Base-by-base conservation (phyloP, 1,140 invertebrate genomes). In the Macrobrachium nipponense region DNA sequence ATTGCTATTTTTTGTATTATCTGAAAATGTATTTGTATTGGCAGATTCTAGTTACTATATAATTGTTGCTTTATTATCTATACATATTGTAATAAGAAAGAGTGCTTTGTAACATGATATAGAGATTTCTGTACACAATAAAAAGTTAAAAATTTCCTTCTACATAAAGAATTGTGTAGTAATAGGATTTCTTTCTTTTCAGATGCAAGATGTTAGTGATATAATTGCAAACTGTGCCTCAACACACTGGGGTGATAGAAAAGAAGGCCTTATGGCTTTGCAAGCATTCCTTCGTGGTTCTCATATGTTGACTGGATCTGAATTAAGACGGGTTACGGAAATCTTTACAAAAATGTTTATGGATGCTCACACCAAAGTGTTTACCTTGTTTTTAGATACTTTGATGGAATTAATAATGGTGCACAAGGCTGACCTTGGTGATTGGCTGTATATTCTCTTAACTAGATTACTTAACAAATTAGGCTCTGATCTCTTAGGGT, bases 311-410 rank as follows among this genome's bases (percentile, higher is more conserved):
- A 93, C 93, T 14, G 92, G 93, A 3, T 92, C 94, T 5, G 96
- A 98, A 90, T 92, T 98, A 60, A 94, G 94, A 70, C 94, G 95
- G 88, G 93, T 97, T 11, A 97, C 96, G 0, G 97, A 98, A 89
- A 95, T 98, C 87, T 97, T 98, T 90, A 96, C 96, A 68, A 96
- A 97, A 92, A 97, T 98, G 96, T 98, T 99, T 90, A 97, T 98
- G 94, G 97, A 99, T 91, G 96, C 97, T n/a, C 97, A 98, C 91
- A 98, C 96, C 5, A 98, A 98, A 92, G 94, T 98, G 73, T 97
- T 98, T 91, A 96, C 96, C 75, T 92, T 98, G 81, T 98, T 98
- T 92, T 91, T 99, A 89, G 98, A 99, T 89, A 96, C 97, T 0
- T 93, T 99, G 20, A 95, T 96, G 88, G 97, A 98, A 90, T 91